These are phyloP conservation scores for Riparia riparia DNA, from an alignment of 2,113 vertebrate species.

Conservation along the genomic window DNA sequence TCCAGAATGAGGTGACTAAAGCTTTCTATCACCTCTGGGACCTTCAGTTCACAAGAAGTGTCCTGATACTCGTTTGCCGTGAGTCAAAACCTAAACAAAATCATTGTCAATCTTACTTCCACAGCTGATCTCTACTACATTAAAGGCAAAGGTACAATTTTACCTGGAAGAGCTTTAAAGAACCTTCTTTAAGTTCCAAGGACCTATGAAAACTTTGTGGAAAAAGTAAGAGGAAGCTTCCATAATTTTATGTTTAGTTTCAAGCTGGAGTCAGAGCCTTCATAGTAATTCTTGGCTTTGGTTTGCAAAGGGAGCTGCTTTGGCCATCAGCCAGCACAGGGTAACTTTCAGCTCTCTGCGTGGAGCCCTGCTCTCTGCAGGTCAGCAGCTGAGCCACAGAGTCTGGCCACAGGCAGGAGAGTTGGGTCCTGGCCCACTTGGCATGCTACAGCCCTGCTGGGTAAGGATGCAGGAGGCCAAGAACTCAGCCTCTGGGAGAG, in stretches of 20 bases:
- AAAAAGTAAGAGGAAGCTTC: not conserved
- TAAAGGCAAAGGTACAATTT: not conserved
- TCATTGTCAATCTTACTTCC: not conserved
- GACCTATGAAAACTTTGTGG: not conserved
- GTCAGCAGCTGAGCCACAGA: not conserved
- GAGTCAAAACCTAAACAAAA: not conserved
- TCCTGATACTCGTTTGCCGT: not conserved
- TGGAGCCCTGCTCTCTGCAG: not conserved
- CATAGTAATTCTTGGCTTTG: not conserved
- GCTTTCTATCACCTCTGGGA: not conserved
- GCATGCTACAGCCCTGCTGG: not conserved
- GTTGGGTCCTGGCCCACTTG: not conserved
- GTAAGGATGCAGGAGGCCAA: not conserved
- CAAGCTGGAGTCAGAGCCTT: not conserved
- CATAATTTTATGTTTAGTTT: not conserved
- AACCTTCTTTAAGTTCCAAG: not conserved
- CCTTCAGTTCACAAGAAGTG: not conserved
- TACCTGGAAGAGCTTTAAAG: not conserved
- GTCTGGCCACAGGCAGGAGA: not conserved
- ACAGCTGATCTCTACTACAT: fast-evolving
- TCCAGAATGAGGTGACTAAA: not conserved
- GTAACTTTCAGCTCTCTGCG: not conserved
- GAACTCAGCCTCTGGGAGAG: not conserved
- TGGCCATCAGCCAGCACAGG: not conserved
- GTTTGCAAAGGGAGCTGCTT: not conserved